Conservation (phyloP, 2,888 invertebrate genomes). For the Alcis repandata region DNA sequence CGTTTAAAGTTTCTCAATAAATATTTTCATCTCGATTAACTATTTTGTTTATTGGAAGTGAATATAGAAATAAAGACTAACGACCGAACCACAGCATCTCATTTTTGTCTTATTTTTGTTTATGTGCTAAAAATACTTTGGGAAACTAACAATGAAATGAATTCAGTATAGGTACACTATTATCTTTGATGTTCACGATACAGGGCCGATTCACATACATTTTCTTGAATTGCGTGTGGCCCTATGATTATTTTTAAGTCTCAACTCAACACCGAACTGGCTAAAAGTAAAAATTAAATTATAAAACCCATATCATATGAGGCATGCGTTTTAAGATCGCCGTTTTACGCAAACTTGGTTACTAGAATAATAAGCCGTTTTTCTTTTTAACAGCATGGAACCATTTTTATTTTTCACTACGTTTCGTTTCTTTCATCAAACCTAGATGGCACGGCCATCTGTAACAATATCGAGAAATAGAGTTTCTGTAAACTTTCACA, state of each 20-base stretch:
- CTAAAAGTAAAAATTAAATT: neutral
- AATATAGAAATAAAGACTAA: constrained; percentile 18
- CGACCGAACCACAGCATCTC: constrained; percentile 9
- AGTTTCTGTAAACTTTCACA: too few relatives aligned
- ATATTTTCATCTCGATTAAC: constrained; percentile 48
- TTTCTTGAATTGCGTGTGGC: neutral
- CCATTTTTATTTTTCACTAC: too few relatives aligned
- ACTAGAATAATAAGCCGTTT: too few relatives aligned
- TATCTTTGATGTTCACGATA: neutral
- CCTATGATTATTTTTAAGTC: neutral
- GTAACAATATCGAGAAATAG: too few relatives aligned
- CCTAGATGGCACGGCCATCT: too few relatives aligned
- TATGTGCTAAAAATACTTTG: neutral
- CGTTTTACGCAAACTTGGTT: too few relatives aligned
- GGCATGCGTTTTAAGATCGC: too few relatives aligned
- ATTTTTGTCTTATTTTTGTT: too few relatives aligned
- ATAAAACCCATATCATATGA: neutral
- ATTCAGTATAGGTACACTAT: neutral
- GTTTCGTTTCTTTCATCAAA: too few relatives aligned
- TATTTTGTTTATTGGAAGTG: constrained; percentile 11
- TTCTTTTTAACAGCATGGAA: too few relatives aligned
- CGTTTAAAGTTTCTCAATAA: constrained; percentile 45
- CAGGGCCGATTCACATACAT: neutral
- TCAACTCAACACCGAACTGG: neutral
- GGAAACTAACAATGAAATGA: neutral